Evolutionary conservation across 2,888 invertebrate species (phyloP).

Genomic region (Nezara viridula): DNA sequence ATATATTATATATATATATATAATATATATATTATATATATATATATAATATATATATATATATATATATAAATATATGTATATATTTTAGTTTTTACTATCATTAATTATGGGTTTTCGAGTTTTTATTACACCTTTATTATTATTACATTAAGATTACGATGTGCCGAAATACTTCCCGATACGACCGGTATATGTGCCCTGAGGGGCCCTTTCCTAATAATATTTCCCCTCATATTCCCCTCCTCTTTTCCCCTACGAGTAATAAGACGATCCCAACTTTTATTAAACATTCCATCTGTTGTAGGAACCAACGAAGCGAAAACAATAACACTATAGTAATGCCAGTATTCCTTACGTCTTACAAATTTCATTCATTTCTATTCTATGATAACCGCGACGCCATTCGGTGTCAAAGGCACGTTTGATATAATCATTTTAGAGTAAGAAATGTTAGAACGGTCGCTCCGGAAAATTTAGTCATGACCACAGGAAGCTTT

Average conservation of each 20-base stretch:
- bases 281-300: constrained; percentile 30
- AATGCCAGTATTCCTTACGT: not conserved
- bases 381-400: not conserved
- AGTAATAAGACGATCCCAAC: not conserved
- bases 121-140: no score
- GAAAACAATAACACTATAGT: not conserved
- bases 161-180: not conserved
- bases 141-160: no score
- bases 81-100: no score
- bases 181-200: not conserved
- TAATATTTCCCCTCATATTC: not conserved
- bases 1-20: no score
- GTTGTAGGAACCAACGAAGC: not conserved
- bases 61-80: no score
- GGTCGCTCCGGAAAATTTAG: no score
- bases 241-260: not conserved
- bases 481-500: no score
- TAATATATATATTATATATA: no score
- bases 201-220: not conserved
- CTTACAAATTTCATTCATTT: not conserved
- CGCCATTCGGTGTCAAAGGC: not conserved
- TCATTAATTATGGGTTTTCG: no score
- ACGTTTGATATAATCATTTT: no score
- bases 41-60: no score
- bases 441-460: no score